Base-by-base conservation (phyloP, 1,140 invertebrate genomes). In the Euwallacea fornicatus region DNA sequence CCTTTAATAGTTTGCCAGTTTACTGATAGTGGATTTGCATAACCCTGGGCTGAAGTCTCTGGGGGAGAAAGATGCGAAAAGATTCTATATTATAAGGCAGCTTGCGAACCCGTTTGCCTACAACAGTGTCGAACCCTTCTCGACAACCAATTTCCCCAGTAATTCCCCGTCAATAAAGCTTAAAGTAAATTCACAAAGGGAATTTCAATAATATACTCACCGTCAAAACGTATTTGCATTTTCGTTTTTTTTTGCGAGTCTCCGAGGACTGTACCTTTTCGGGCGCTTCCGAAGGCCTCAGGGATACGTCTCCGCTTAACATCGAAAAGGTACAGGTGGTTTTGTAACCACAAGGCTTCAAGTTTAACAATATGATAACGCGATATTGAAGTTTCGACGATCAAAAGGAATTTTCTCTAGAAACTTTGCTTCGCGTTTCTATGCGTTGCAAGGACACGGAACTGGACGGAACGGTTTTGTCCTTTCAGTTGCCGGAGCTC, bases 151-250 rank as follows among this genome's bases (percentile, higher is more conserved):
- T 50, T 50, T 50, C 13, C 7, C 46, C 13, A 50, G 46, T 50
- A 50, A 50, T 50, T 50, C 46, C 46, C 46, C 46, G 46, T 47
- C 46, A 13, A 47, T 50, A 50, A 50, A 50, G 46, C 9, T 50
- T 50, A 50, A 50, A 50, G 46, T 13, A 10, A 50, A 50, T 50
- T 50, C 46, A 50, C 46, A 10, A 50, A 50, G 13, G 46, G 46
- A 50, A 50, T 50, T 50, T 50, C 46, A 50, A 50, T 50, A 50
- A 50, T 50, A 50, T 13, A 50, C 9, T 50, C 46, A 50, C 9
- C 46, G 46, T 13, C 46, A 50, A 50, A 50, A 50, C 13, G 13
- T 50, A 50, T 50, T 50, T 50, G 13, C 46, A 50, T 50, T 50
- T 50, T 50, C 13, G 9, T 2, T 50, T 50, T 50, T 46, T 50